Evolutionary conservation across 2,888 invertebrate species (phyloP), one percentile per base, ranked within the genome.

Genomic region (Zaprionus bogoriensis): DNA sequence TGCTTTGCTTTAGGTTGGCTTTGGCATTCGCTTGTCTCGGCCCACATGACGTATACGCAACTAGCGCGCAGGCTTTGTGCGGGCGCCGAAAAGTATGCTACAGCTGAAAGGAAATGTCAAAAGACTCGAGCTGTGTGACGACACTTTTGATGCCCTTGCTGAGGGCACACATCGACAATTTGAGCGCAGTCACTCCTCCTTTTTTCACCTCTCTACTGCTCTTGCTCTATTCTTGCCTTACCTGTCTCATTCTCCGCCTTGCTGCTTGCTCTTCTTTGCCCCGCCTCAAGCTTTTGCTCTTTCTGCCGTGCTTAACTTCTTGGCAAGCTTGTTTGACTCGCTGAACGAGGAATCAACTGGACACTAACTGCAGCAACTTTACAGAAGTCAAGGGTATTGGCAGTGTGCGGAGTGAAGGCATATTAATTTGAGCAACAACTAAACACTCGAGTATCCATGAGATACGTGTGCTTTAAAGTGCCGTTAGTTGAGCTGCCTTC

Each of bases 381-480:
- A n/a, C 10, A 17, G n/a, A n/a, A n/a, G n/a, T n/a, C n/a, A n/a
- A n/a, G n/a, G 5, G 38, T 3, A 39, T 19, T 39, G 1, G 12
- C 20, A 41, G 5, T 2, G 5, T 9, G 10, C 3, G 4, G 27
- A 20, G 3, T 10, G 14, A 19, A 4, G 7, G 50, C 30, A 25
- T 50, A 36, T 46, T 58, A 68, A 63, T 64, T 68, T 70, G 50
- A 50, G 23, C 27, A 48, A 36, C 32, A 47, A 20, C 47, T 53
- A 63, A 70, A 44, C 27, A 50, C 42, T 57, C 46, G 20, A 7
- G 25, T 47, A 72, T 54, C 73, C 61, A 53, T 46, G 32, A 36
- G 57, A 59, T 47, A 59, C 50, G 38, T 60, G 50, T 57, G 12
- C 9, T 20, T 73, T 57, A 53, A 72, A 82, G 60, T 59, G 58